Evolutionary conservation across 2,113 vertebrate species (phyloP), one percentile per base, ranked within the genome.

Genomic region (Gallinago media): DNA sequence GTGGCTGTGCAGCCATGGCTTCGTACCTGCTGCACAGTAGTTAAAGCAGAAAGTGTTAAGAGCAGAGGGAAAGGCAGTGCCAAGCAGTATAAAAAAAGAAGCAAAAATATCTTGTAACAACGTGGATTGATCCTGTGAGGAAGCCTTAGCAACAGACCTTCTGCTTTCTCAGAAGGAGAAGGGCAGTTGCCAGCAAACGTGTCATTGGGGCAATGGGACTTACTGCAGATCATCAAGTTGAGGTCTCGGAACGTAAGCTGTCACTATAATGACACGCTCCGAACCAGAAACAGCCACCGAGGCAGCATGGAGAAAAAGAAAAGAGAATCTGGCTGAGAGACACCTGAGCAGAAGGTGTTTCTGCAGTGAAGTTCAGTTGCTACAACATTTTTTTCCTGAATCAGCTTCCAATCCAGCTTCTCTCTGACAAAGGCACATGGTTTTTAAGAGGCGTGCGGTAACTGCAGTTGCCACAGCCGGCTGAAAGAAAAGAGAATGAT

Each of bases 181-280:
- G 13, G 71, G 42, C 42, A 38, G 27, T 49, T 31, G 42, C 19
- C 62, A 19, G 32, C 19, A 63, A 67, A 49, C 0, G 2, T 47
- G 44, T 3, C 1, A 0, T 6, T 3, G 3, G 49, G 38, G n/a
- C 66, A n/a, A 0, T 0, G 22, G 6, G 22, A 42, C n/a, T 40
- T 6, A 7, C 49, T 26, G 29, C 58, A 55, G 58, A 15, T 3
- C 13, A 38, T 21, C 55, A 47, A 44, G 19, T 2, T 0, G 0
- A 75, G 47, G 27, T 15, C 58, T 67, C 40, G 11, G 2, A 15
- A 14, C 1, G 7, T 21, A 32, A 40, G 32, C 36, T 52, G 42
- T 25, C 12, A 7, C 29, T n/a, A 4, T 6, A 31, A n/a, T 9
- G 25, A 31, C n/a, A 11, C 0, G 17, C 44, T 47, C 62, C 0